These are phyloP conservation scores for Zaprionus lineosus DNA, from an alignment of 2,888 invertebrate genomes.

Conservation along the genomic window DNA sequence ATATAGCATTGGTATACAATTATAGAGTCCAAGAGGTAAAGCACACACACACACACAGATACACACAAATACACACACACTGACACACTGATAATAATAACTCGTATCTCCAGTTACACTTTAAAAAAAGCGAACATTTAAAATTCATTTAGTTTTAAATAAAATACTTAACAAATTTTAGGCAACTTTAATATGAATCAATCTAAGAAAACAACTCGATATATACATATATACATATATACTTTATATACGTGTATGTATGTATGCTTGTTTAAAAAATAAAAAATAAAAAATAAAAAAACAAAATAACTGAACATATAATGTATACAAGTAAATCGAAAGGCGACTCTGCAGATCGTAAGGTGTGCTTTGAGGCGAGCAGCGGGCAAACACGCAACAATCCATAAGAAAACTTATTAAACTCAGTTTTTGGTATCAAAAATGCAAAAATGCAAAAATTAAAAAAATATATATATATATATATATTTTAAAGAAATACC, in stretches of 20 bases:
- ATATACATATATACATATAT: too few species aligned
- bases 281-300: too few species aligned
- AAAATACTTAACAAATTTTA: conserved; percentile 64
- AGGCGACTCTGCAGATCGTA: conserved; percentile 23
- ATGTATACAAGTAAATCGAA: conserved; percentile 35
- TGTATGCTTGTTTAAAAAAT: conserved; percentile 71
- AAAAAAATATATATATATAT: not conserved
- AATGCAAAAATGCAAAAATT: not conserved
- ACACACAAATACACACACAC: not conserved
- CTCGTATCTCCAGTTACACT: conserved; percentile 38
- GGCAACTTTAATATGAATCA: conserved; percentile 68
- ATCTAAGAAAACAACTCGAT: conserved; percentile 60
- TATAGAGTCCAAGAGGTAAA: conserved; percentile 19
- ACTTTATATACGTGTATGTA: too few species aligned
- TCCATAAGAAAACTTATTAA: not conserved
- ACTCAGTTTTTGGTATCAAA: conserved; percentile 18
- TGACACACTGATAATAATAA: conserved; percentile 1
- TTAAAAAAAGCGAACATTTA: conserved; percentile 37
- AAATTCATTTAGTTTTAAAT: conserved; percentile 70
- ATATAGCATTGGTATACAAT: conserved; percentile 33
- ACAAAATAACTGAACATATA: too few species aligned
- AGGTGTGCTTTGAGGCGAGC: conserved; percentile 26
- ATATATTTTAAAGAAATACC: conserved; percentile 29
- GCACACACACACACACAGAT: conserved; percentile 27
- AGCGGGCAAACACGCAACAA: conserved; percentile 14